These are phyloP conservation scores for Australoheros scitulus DNA, from an alignment of 2,113 vertebrate species.

Conservation along the genomic window DNA sequence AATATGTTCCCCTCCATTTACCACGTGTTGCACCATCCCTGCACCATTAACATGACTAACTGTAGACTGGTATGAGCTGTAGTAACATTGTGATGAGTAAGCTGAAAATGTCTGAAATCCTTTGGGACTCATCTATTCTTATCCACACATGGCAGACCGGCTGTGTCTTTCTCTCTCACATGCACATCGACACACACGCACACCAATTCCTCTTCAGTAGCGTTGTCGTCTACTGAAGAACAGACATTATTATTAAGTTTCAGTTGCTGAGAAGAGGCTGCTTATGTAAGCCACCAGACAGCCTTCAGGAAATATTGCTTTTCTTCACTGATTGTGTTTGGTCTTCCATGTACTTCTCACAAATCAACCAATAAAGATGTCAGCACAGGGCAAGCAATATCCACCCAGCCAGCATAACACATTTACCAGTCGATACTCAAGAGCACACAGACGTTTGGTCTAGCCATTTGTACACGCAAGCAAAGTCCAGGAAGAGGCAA, in stretches of 20 bases:
- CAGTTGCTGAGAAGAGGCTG: slow-evolving; percentile 42
- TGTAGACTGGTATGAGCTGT: slow-evolving; percentile 13
- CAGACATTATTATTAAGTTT: slow-evolving; percentile 55
- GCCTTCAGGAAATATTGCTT: slow-evolving; percentile 53
- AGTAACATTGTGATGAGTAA: slow-evolving; percentile 18
- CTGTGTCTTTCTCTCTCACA: slow-evolving; percentile 26
- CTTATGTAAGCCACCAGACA: slow-evolving; percentile 36
- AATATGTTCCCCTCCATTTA: slow-evolving; percentile 17
- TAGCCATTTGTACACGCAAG: slow-evolving; percentile 47
- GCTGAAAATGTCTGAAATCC: slow-evolving; percentile 30
- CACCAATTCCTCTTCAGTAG: slow-evolving; percentile 35
- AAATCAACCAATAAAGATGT: slow-evolving; percentile 51
- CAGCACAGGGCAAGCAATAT: slow-evolving; percentile 59
- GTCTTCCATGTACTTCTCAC: slow-evolving; percentile 34
- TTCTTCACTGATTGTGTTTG: slow-evolving; percentile 45
- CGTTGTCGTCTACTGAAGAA: slow-evolving; percentile 55
- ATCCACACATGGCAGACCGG: slow-evolving; percentile 26
- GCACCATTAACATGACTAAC: slow-evolving; percentile 9
- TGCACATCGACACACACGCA: slow-evolving; percentile 1
- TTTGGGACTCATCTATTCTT: slow-evolving; percentile 41
- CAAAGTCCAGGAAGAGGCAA: slow-evolving; percentile 33
- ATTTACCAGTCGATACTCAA: slow-evolving; percentile 36
- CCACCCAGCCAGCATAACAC: slow-evolving; percentile 43
- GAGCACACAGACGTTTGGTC: slow-evolving; percentile 38
- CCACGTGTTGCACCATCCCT: neutral